These are phyloP conservation scores for Catharus minimus DNA, from an alignment of 2,113 vertebrate genomes.

Conservation along the genomic window DNA sequence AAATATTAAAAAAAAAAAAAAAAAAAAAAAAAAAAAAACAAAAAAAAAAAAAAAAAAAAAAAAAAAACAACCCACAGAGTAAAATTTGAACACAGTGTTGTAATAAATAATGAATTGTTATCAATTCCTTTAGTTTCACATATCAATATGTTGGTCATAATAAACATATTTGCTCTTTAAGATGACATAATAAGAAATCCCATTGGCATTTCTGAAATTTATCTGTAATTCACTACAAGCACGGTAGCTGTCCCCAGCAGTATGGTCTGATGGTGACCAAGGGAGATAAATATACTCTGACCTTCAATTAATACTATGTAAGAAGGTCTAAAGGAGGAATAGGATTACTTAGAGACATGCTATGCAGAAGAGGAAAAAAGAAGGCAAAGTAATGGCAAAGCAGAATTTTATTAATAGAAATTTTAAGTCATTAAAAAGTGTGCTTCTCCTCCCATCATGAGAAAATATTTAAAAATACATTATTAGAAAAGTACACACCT, in stretches of 20 bases:
- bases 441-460: accelerated
- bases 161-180: neutral
- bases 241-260: neutral
- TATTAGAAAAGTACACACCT: neutral
- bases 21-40: too few species aligned
- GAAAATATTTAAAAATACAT: neutral
- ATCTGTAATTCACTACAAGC: neutral
- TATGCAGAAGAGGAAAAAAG: neutral
- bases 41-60: too few species aligned
- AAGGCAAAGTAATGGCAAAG: neutral
- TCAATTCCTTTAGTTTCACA: neutral
- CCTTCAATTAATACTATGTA: neutral
- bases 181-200: neutral
- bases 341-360: neutral
- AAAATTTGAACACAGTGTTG: neutral
- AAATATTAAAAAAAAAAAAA: too few species aligned
- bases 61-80: accelerated
- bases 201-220: neutral
- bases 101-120: neutral
- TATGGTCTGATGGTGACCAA: neutral
- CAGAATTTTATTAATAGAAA: neutral
- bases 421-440: neutral
- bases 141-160: neutral
- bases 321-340: neutral
- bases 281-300: neutral